Base-by-base conservation (phyloP, 2,113 vertebrate genomes). In the Uria lomvia region DNA sequence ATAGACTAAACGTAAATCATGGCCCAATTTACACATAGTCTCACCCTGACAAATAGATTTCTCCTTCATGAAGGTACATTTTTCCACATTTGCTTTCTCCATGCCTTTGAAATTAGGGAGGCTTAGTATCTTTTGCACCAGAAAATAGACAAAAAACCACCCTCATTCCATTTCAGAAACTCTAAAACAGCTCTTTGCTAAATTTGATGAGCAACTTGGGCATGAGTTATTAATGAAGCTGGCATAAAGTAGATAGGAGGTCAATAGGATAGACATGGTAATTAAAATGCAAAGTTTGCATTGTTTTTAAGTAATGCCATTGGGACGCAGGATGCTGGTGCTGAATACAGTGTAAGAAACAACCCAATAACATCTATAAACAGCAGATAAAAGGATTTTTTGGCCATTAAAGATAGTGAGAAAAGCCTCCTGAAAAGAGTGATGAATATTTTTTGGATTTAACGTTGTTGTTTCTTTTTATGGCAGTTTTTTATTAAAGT, bases 221-320 rank as follows among this genome's bases (percentile, higher is more conserved):
- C 82, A 86, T 83, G 40, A 92, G 72, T 92, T 93, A 90, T 95
- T 97, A 96, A 84, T 81, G 75, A 91, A 94, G 72, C 65, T 94
- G 83, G 49, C 86, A 89, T 40, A 88, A 78, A 86, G 59, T 43
- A 93, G 92, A 89, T 74, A 95, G 86, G 38, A 92, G 92, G 92
- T 96, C 94, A 96, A 49, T 65, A 81, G 68, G 68, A 90, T 94
- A 52, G 56, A 60, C 83, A 60, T 8, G 91, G 79, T 84, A 95
- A 96, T 96, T 94, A 96, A 93, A 95, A 95, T 93, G 90, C 58
- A 94, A 94, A 94, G 75, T 95, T 94, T 91, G 83, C 73, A 78
- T 96, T 96, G 92, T 96, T 96, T 96, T 95, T 94, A 94, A 75
- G 43, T 56, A 94, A 92, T 85, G 65, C 92, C 72, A n/a, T 19